Evolutionary conservation across 2,113 vertebrate species (phyloP).

Genomic region (Lonchura striata): DNA sequence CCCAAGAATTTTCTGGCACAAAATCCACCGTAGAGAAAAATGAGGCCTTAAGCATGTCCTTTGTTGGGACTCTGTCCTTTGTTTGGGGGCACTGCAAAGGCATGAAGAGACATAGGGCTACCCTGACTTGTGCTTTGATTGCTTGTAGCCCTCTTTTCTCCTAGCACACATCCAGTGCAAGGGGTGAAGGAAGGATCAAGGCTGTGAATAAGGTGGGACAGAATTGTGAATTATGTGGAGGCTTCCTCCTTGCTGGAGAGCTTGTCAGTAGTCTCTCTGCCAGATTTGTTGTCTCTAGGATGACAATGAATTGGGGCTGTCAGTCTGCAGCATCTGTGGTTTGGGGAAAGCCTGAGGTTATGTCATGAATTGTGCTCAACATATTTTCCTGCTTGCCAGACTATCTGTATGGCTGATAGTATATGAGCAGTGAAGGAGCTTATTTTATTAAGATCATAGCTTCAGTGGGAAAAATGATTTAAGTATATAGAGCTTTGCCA

Average conservation of each 20-base stretch:
- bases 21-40: not conserved
- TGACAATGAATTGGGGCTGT: not conserved
- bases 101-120: not conserved
- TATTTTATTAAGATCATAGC: not conserved
- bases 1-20: not conserved
- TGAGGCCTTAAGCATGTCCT: not conserved
- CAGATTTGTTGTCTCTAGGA: not conserved
- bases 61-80: not conserved
- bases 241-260: not conserved
- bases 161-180: not conserved
- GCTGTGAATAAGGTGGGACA: not conserved
- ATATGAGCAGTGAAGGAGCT: not conserved
- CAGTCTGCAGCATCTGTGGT: conserved; percentile 12
- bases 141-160: not conserved
- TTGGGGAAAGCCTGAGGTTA: not conserved
- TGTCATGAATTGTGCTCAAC: not conserved
- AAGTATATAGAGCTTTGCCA: not conserved
- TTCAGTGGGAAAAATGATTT: not conserved
- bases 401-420: not conserved
- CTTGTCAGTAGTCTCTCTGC: not conserved
- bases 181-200: not conserved
- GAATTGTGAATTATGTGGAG: not conserved
- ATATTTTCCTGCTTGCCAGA: not conserved
- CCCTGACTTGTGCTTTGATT: not conserved
- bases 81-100: not conserved